Evolutionary conservation across 2,797 vertebrate genomes (phyloP).

Genomic region (Knipowitschia caucasica): DNA sequence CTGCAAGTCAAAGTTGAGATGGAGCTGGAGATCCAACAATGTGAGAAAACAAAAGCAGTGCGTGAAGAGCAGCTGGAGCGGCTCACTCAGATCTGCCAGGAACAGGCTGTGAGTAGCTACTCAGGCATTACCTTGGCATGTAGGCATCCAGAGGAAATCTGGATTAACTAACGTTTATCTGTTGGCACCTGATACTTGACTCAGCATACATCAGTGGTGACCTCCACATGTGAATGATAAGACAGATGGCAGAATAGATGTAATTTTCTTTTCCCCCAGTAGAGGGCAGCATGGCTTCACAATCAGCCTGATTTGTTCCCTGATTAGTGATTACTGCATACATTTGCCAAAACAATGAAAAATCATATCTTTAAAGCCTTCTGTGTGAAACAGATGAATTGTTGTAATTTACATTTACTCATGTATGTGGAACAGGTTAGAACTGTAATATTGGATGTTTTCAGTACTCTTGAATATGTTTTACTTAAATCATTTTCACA

Average conservation of each 20-base stretch:
- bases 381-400: no score
- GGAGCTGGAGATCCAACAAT: constrained; percentile 95
- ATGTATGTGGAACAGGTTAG: no score
- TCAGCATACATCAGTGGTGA: background rate
- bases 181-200: background rate
- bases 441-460: no score
- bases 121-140: constrained; percentile 8
- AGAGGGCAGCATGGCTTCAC: constrained; percentile 59
- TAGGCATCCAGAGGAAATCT: background rate
- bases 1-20: constrained; percentile 95
- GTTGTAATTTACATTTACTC: no score
- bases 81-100: constrained; percentile 98
- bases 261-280: constrained; percentile 30
- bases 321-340: background rate
- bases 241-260: background rate
- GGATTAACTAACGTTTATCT: background rate
- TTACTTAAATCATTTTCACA: background rate
- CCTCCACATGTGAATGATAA: no score
- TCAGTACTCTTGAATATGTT: background rate
- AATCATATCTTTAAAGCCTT: no score
- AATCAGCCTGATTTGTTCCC: background rate
- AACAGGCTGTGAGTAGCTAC: constrained; percentile 88
- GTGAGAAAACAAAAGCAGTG: constrained; percentile 92
- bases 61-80: constrained; percentile 96
- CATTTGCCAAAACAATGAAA: no score